Conservation (phyloP, 2,888 invertebrate genomes). For the Eupeodes latifasciatus region DNA sequence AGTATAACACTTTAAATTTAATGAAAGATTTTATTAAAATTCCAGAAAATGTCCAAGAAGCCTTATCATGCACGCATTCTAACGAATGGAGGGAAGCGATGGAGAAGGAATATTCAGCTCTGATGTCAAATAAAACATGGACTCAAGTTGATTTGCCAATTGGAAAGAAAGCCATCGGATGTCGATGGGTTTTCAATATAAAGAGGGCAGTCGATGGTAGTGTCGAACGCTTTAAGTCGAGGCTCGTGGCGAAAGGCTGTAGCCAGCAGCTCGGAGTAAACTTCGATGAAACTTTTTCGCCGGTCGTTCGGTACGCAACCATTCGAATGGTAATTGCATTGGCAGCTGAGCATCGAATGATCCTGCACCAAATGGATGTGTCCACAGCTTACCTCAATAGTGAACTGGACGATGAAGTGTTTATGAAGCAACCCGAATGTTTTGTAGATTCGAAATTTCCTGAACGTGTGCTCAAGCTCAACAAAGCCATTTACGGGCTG, state of each 20-base stretch:
- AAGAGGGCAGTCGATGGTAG: conserved; percentile 16
- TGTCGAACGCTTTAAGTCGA: conserved; percentile 23
- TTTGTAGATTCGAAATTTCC: conserved; percentile 5
- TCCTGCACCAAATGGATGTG: conserved; percentile 53
- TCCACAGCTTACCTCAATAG: conserved; percentile 50
- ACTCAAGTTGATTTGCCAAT: not conserved
- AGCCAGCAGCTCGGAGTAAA: conserved; percentile 47
- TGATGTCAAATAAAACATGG: conserved; percentile 10
- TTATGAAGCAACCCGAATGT: conserved; percentile 46
- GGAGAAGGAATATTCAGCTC: not conserved
- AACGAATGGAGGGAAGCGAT: not conserved
- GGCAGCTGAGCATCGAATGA: conserved; percentile 56
- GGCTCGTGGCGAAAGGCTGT: conserved; percentile 63
- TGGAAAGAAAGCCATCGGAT: not conserved
- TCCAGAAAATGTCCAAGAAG: not conserved
- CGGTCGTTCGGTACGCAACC: conserved; percentile 62
- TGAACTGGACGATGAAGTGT: conserved; percentile 54
- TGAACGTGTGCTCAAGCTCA: not conserved
- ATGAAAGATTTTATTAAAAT: not conserved
- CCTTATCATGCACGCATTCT: not conserved
- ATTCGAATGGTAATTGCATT: conserved; percentile 66
- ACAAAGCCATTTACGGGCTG: conserved; percentile 70
- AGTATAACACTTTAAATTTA: not conserved
- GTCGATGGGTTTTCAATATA: conserved; percentile 30
- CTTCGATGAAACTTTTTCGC: conserved; percentile 74